A percentile compares a stretch with the other conserved stretches of the same genome.
Evolutionary conservation across 2,888 invertebrate genomes (phyloP).

Genomic region (Volucella inflata): DNA sequence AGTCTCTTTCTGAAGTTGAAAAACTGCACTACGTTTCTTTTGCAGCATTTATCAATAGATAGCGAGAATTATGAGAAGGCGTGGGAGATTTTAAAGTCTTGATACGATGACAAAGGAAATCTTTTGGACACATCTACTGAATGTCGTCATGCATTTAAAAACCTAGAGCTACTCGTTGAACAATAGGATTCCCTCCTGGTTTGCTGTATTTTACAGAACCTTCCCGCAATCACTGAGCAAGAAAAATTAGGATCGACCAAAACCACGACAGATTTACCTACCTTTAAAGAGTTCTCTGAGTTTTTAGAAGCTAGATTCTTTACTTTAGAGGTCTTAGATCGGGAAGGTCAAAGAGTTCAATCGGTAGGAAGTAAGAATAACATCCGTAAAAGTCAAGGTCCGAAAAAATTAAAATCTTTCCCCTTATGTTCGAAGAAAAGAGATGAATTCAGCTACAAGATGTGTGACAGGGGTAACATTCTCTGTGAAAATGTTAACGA

Average conservation of each 20-base stretch:
- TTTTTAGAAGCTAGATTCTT: too few species aligned
- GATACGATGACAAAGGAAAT: conserved; percentile 29
- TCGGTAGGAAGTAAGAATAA: background rate
- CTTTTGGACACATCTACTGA: conserved; percentile 22
- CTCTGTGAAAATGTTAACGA: conserved; percentile 4
- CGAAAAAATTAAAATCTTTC: background rate
- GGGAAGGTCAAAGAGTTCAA: conserved; percentile 20
- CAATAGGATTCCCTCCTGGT: conserved; percentile 38
- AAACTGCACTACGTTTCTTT: conserved; percentile 14
- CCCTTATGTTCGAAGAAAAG: too few species aligned
- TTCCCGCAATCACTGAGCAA: conserved; percentile 23
- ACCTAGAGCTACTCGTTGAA: conserved; percentile 19
- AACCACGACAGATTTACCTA: conserved; percentile 11
- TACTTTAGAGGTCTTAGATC: too few species aligned
- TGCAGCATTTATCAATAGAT: too few species aligned
- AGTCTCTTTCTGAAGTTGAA: conserved; percentile 17
- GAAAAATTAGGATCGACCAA: conserved; percentile 5
- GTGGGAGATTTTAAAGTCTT: conserved; percentile 14
- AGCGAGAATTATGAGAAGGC: conserved; percentile 19
- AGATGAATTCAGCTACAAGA: conserved; percentile 22
- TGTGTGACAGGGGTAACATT: conserved; percentile 23
- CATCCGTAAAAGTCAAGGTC: too few species aligned
- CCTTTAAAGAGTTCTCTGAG: conserved; percentile 8
- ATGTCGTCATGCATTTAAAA: conserved; percentile 23
- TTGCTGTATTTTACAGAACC: conserved; percentile 18